Evolutionary conservation across 2,888 invertebrate genomes (phyloP), one percentile per base, ranked within the genome.

Genomic region (Eilema caniola): DNA sequence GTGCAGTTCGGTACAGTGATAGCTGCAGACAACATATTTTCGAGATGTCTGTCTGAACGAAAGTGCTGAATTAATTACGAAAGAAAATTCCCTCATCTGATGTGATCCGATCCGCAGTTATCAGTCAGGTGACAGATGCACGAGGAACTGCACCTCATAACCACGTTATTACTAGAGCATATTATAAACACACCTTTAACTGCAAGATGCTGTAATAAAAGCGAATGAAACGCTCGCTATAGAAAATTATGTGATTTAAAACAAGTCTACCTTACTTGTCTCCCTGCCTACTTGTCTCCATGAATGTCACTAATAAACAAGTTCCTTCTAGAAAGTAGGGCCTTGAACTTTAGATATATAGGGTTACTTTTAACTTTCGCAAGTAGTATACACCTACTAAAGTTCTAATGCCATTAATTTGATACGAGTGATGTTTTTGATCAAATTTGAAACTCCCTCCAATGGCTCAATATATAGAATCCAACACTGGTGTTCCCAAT

Each of bases 131-230:
- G 28, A 28, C 28, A 28, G 28, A 28, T 5, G 28, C 28, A 28
- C 28, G 28, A 28, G 5, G 28, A 5, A 28, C 28, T 28, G 28
- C 28, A 28, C 31, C 31, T 33, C 31, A 33, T 33, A 33, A 33
- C 31, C 8, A 28, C n/a, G n/a, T n/a, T n/a, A n/a, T n/a, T n/a
- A n/a, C n/a, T n/a, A n/a, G n/a, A n/a, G n/a, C n/a, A n/a, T n/a
- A n/a, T n/a, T n/a, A n/a, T n/a, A n/a, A 28, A 24, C 37, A 69
- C n/a, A 62, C 12, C 14, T 62, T 62, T 12, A 62, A 65, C 69
- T 33, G 41, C 71, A 67, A 69, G 65, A 59, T 75, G 71, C 60
- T 59, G 69, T 70, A 75, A 80, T 62, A 67, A 66, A 53, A 71
- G 64, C 75, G 64, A 65, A 70, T 53, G 60, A 67, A 75, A 67